These are phyloP conservation scores for Pomatorhinus ruficollis DNA, from an alignment of 2,113 vertebrate species.

Conservation along the genomic window DNA sequence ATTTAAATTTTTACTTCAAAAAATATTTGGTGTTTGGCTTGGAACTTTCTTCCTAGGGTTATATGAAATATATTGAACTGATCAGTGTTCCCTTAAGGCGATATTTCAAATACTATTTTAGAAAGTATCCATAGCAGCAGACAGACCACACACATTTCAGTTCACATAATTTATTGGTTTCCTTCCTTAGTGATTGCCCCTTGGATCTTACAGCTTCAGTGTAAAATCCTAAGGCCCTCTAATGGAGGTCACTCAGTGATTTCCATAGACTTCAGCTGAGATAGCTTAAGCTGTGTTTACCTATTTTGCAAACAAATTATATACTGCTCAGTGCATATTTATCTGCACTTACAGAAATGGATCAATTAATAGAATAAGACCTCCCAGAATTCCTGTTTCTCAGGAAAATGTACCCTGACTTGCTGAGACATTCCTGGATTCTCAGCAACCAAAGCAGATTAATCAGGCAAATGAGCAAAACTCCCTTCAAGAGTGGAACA, in stretches of 20 bases:
- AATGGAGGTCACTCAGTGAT: neutral
- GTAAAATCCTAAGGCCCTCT: neutral
- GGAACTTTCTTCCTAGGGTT: neutral
- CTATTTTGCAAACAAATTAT: constrained; percentile 14
- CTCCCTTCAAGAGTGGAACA: neutral
- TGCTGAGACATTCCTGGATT: neutral
- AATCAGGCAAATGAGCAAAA: neutral
- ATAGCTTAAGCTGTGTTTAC: neutral
- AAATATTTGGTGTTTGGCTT: neutral
- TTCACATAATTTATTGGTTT: constrained; percentile 50
- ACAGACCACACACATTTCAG: constrained; percentile 30
- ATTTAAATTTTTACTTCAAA: neutral
- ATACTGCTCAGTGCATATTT: neutral
- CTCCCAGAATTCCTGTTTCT: neutral
- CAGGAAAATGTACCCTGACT: neutral
- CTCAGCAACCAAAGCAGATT: neutral
- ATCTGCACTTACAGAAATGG: neutral
- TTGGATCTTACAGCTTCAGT: neutral
- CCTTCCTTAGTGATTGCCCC: constrained; percentile 31
- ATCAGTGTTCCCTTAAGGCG: neutral
- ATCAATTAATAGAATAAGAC: neutral
- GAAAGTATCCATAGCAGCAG: constrained; percentile 46
- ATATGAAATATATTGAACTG: neutral
- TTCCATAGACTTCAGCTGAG: neutral
- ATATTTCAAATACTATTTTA: constrained; percentile 39